Percentiles rank a stretch among this genome's conserved stretches.
These are phyloP conservation scores for Zaprionus ghesquierei DNA, from an alignment of 1,140 invertebrate genomes.

Conservation along the genomic window DNA sequence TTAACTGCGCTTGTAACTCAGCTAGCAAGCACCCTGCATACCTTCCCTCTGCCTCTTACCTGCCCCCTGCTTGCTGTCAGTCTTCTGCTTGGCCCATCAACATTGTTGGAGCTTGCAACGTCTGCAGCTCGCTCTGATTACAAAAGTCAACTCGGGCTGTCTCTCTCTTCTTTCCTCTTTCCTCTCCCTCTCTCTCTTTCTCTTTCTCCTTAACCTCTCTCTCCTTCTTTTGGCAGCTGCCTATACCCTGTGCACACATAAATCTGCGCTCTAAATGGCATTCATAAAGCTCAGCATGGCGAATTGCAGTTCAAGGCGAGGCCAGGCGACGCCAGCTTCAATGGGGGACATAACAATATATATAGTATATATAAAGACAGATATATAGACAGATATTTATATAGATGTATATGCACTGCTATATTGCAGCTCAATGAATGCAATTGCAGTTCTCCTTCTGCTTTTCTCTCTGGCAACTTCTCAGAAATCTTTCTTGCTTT, in stretches of 20 bases:
- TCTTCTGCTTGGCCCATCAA: conserved; percentile 57
- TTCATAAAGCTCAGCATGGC: conserved; percentile 1
- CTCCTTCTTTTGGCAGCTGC: not conserved
- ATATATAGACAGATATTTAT: not conserved
- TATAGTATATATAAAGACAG: not conserved
- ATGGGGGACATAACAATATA: not conserved
- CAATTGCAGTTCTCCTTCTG: not conserved
- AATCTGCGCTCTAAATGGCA: not conserved
- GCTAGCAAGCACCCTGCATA: not conserved
- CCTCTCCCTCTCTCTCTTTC: not conserved
- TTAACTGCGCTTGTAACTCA: conserved; percentile 49
- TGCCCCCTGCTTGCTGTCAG: conserved; percentile 25
- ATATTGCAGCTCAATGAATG: not conserved
- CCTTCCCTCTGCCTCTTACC: not conserved
- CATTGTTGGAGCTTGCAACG: conserved; percentile 32
- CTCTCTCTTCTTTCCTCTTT: not conserved
- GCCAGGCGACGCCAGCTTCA: not conserved
- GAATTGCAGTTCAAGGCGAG: not conserved
- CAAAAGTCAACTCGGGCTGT: conserved; percentile 62
- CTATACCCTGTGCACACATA: not conserved
- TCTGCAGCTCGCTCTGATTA: conserved; percentile 66
- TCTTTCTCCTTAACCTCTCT: not conserved
- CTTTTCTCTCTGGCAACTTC: not conserved
- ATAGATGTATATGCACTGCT: not conserved
- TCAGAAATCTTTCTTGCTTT: no score